Conservation (phyloP, 2,113 vertebrate genomes). For the Ibidorhyncha struthersii region DNA sequence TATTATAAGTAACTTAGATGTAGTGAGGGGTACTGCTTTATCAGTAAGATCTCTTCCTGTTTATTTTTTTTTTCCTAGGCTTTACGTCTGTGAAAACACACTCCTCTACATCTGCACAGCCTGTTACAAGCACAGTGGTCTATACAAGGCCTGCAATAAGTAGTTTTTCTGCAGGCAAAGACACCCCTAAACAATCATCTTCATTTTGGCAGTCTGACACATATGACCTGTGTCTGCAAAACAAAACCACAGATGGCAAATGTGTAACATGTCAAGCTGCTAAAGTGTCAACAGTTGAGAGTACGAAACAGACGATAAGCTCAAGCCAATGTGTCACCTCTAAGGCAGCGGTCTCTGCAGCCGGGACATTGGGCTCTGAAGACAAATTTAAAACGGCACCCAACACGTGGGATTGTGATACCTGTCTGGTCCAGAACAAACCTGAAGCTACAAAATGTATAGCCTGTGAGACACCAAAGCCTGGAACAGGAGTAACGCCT, state of each 20-base stretch:
- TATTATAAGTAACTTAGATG: background rate
- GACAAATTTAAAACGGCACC: slow-evolving; percentile 82
- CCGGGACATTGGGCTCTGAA: slow-evolving; percentile 75
- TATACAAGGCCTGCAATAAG: slow-evolving; percentile 76
- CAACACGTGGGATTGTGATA: slow-evolving; percentile 95
- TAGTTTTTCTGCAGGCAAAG: slow-evolving; percentile 75
- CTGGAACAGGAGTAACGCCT: slow-evolving; percentile 89
- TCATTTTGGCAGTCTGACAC: slow-evolving; percentile 83
- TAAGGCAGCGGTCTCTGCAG: slow-evolving; percentile 49
- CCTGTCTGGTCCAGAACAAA: slow-evolving; percentile 94
- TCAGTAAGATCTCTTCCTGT: background rate
- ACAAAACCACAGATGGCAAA: slow-evolving; percentile 81
- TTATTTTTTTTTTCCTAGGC: slow-evolving; percentile 63
- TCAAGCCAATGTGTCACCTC: slow-evolving; percentile 53
- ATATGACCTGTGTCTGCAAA: slow-evolving; percentile 79
- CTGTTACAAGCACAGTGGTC: slow-evolving; percentile 67
- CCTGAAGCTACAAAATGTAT: slow-evolving; percentile 90
- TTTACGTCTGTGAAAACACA: slow-evolving; percentile 74
- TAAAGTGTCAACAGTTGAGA: slow-evolving; percentile 71
- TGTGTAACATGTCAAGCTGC: slow-evolving; percentile 82
- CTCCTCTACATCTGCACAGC: slow-evolving; percentile 61
- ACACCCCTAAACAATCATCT: slow-evolving; percentile 77
- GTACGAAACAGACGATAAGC: slow-evolving; percentile 48
- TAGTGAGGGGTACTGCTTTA: background rate
- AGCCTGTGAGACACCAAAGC: slow-evolving; percentile 94